These are phyloP conservation scores for Laupala kohalensis DNA, from an alignment of 1,140 invertebrate genomes.

Conservation along the genomic window DNA sequence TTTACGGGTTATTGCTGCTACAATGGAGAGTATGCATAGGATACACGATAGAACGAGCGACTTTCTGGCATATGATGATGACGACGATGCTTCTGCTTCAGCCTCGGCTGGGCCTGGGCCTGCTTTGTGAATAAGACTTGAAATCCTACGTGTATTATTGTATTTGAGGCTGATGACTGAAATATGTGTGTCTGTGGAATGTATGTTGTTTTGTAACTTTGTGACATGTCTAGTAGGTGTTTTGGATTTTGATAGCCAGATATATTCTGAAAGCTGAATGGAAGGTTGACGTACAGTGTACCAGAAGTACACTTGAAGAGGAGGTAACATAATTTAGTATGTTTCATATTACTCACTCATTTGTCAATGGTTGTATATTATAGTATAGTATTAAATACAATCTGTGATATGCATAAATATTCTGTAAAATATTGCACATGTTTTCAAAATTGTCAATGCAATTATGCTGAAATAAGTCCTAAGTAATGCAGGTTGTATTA, in stretches of 20 bases:
- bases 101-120: background rate
- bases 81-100: slow-evolving; percentile 32
- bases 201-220: background rate
- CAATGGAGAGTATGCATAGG: slow-evolving; percentile 39
- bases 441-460: background rate
- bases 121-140: background rate
- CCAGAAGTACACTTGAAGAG: background rate
- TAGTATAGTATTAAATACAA: background rate
- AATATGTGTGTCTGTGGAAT: background rate
- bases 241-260: background rate
- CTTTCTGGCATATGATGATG: slow-evolving; percentile 35
- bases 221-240: background rate
- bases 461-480: background rate
- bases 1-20: slow-evolving; percentile 42
- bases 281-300: background rate
- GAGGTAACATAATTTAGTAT: background rate
- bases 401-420: background rate
- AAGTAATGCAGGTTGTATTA: background rate
- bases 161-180: background rate
- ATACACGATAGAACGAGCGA: slow-evolving; percentile 39
- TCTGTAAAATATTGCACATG: background rate
- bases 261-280: background rate
- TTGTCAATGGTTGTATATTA: background rate
- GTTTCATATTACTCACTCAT: background rate
- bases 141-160: background rate